Conservation (phyloP, 1,140 invertebrate genomes). For the Anastatus disparis region DNA sequence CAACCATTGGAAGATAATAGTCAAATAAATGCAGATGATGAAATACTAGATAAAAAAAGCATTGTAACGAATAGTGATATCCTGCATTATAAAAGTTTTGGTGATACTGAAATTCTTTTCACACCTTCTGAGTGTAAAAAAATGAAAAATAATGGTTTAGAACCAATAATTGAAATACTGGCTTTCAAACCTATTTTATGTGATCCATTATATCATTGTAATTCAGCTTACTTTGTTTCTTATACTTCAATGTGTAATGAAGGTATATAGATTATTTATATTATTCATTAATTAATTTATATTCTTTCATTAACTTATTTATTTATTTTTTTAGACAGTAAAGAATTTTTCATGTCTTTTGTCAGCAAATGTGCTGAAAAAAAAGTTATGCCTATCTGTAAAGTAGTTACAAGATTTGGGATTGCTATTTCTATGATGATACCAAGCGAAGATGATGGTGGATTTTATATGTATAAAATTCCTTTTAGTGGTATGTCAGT, state of each 20-base stretch:
- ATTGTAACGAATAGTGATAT: neutral
- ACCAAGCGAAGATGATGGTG: constrained; percentile 21
- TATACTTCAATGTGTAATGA: neutral
- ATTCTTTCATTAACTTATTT: neutral
- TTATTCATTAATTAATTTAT: neutral
- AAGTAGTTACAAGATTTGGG: constrained; percentile 11
- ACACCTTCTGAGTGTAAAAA: constrained; percentile 3
- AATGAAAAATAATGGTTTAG: constrained; percentile 16
- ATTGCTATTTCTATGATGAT: constrained; percentile 27
- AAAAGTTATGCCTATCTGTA: constrained; percentile 35
- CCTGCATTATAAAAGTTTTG: constrained; percentile 14
- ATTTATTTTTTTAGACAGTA: constrained; percentile 23
- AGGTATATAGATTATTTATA: constrained; percentile 16
- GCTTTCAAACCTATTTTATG: neutral
- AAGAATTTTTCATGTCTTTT: constrained; percentile 15
- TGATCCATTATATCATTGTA: constrained; percentile 29
- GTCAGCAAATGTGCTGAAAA: constrained; percentile 6
- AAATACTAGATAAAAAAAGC: neutral
- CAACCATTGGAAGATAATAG: neutral
- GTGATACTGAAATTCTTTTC: neutral
- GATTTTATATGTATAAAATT: constrained; percentile 32
- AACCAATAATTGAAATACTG: constrained; percentile 31
- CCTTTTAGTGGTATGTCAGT: constrained; percentile 19
- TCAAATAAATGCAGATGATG: neutral
- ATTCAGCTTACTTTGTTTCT: constrained; percentile 19